phyloP scores from a whole-genome alignment of 2,113 vertebrate species.

The Percina caprodes region DNA sequence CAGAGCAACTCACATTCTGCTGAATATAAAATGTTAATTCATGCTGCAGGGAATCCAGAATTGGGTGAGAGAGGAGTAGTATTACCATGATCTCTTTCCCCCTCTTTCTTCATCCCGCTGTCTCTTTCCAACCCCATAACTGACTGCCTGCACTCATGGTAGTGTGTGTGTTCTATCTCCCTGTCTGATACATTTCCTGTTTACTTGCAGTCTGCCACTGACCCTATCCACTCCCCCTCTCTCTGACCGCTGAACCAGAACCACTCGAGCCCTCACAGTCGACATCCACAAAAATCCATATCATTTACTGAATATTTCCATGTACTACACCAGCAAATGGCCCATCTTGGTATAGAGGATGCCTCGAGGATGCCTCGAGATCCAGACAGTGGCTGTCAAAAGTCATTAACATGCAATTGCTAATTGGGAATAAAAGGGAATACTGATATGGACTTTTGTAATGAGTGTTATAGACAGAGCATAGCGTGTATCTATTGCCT shows the following conservation, averaged over 20 bases:
- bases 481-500: constrained; percentile 57
- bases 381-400: constrained; percentile 70
- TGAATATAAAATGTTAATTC: constrained; percentile 85
- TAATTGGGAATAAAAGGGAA: constrained; percentile 68
- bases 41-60: constrained; percentile 75
- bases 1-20: constrained; percentile 72
- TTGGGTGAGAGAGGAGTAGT: constrained; percentile 71
- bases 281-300: constrained; percentile 49
- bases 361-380: constrained; percentile 20
- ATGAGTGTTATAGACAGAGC: constrained; percentile 54
- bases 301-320: constrained; percentile 65
- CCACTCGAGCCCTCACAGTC: constrained; percentile 39
- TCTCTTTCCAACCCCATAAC: constrained; percentile 44
- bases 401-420: constrained; percentile 67
- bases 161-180: constrained; percentile 49
- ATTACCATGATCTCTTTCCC: constrained; percentile 51
- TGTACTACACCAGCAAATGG: constrained; percentile 48
- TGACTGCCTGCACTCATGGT: constrained; percentile 43
- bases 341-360: constrained; percentile 9
- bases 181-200: constrained; percentile 53
- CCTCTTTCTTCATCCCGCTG: constrained; percentile 28
- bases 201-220: constrained; percentile 49
- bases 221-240: constrained; percentile 41
- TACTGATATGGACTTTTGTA: constrained; percentile 46
- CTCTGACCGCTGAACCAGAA: constrained; percentile 51